These are phyloP conservation scores for Mormyrops attenuatus DNA, from an alignment of 2,797 vertebrate species.

Conservation along the genomic window DNA sequence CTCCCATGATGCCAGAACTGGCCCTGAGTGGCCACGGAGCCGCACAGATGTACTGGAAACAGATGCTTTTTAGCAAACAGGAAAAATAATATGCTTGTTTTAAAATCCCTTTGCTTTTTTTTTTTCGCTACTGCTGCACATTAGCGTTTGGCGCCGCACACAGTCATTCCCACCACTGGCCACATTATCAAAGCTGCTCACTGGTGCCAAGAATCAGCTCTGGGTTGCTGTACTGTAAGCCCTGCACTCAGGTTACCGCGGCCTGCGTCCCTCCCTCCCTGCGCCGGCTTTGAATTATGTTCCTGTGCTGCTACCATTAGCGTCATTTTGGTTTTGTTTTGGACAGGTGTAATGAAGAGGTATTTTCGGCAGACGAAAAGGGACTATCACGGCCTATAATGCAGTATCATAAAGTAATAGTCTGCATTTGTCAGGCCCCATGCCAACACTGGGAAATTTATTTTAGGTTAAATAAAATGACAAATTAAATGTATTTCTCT, in stretches of 20 bases:
- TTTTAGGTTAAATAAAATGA: conserved; percentile 20
- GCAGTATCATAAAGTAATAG: conserved; percentile 13
- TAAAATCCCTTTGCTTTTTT: not conserved
- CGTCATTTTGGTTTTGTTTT: not conserved
- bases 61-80: not conserved
- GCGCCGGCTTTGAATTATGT: not conserved
- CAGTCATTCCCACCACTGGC: not conserved
- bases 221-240: not conserved
- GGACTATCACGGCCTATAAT: not conserved
- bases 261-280: not conserved
- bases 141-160: not conserved
- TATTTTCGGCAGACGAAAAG: not conserved
- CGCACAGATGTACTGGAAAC: not conserved
- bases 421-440: conserved; percentile 9
- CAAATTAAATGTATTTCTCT: conserved; percentile 19
- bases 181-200: not conserved
- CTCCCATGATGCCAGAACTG: not conserved
- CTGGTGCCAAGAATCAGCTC: not conserved
- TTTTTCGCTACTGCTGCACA: conserved; percentile 11
- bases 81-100: not conserved
- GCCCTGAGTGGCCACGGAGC: not conserved
- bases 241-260: not conserved
- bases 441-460: conserved; percentile 17
- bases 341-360: not conserved
- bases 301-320: not conserved